These are phyloP conservation scores for Rhinopomastus cyanomelas DNA, from an alignment of 2,113 vertebrate genomes.

Conservation along the genomic window DNA sequence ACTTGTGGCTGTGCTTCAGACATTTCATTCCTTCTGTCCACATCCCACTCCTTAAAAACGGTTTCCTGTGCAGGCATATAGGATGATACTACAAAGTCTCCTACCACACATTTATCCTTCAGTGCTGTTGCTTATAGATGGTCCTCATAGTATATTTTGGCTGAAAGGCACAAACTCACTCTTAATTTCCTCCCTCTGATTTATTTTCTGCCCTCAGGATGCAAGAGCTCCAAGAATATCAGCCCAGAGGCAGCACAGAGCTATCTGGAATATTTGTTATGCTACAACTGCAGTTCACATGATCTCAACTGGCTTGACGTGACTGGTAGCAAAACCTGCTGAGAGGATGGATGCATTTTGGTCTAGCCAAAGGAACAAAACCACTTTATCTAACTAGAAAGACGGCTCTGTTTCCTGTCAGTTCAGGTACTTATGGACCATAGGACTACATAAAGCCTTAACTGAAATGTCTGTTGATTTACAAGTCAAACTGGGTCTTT, in stretches of 20 bases:
- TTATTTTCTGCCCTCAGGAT: not conserved
- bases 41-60: not conserved
- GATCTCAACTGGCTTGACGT: not conserved
- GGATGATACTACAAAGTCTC: not conserved
- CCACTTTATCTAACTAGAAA: not conserved
- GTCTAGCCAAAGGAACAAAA: not conserved
- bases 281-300: not conserved
- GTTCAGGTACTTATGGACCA: not conserved
- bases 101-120: not conserved
- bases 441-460: not conserved
- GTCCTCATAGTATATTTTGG: not conserved
- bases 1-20: not conserved
- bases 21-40: conserved; percentile 8
- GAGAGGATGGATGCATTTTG: not conserved
- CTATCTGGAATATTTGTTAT: not conserved
- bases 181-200: conserved; percentile 21
- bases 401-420: not conserved
- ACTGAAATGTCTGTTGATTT: not conserved
- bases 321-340: not conserved
- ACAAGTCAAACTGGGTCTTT: not conserved
- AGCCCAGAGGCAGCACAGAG: not conserved
- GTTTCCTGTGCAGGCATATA: not conserved
- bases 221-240: not conserved
- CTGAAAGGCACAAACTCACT: not conserved
- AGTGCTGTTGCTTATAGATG: not conserved